Base-by-base conservation (phyloP, 2,113 vertebrate species). In the Scopus umbretta region DNA sequence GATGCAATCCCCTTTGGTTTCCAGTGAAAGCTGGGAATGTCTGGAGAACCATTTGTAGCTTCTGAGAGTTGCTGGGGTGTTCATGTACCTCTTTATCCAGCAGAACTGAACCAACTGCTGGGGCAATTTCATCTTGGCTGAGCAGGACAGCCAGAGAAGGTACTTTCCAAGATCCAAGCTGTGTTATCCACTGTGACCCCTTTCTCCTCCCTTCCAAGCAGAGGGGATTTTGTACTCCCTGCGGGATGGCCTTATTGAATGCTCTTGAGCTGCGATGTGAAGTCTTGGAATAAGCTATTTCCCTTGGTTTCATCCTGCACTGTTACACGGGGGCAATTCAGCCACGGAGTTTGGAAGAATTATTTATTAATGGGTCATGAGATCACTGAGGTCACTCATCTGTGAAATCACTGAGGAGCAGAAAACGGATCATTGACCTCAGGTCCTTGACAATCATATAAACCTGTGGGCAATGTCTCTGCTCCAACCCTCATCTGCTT, bases 291-390 rank as follows among this genome's bases (percentile, higher is more conserved):
- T 53, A 90, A 89, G 36, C 10, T 84, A 72, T 87, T 87, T 68
- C 67, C 55, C 61, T 84, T 67, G 30, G 74, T 75, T 96, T 92
- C 78, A 75, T 72, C 66, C 88, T 74, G 47, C n/a, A 56, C 13
- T 2, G 0, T 86, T 93, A 70, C 53, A 59, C 15, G 56, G 73
- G 21, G 26, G 30, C 1, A 1, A 94, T 55, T 85, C 71, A 83
- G 90, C 55, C 90, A 94, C 92, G 40, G 42, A 82, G 45, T 92
- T 84, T 47, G 62, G 62, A 89, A 62, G 66, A 92, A 86, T 79
- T 86, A 74, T 84, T 96, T 86, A 81, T 93, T 94, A 93, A 81
- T 79, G 61, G 83, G 55, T 87, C 88, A 88, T 94, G 76, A 94
- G 83, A 96, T 89, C 88, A 72, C 58, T 71, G 94, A 96, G 14